Conservation (phyloP, 2,113 vertebrate genomes). For the Leptobrachium ailaonicum region DNA sequence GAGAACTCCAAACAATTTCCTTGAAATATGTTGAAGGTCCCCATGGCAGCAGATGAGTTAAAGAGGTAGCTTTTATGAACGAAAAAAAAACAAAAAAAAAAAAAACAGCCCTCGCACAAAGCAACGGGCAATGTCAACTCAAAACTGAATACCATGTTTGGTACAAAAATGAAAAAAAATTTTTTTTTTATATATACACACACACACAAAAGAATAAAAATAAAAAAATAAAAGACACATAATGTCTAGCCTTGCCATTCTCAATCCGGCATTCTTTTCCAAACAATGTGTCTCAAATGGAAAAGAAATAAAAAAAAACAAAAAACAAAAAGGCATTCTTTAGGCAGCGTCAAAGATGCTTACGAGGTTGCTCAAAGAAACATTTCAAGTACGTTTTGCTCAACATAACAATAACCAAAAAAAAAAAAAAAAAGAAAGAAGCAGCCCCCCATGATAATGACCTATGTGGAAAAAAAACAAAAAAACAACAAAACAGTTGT, state of each 20-base stretch:
- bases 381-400: constrained; percentile 99
- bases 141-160: constrained; percentile 78
- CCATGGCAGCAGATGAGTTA: constrained; percentile 49
- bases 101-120: constrained; percentile 23
- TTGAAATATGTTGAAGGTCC: constrained; percentile 10
- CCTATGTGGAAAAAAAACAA: background rate
- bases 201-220: background rate
- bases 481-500: background rate
- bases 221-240: constrained; percentile 39
- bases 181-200: background rate
- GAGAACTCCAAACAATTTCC: constrained; percentile 58
- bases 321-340: constrained; percentile 21
- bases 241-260: constrained; percentile 37
- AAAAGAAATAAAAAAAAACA: background rate
- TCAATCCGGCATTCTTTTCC: constrained; percentile 32
- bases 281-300: constrained; percentile 34
- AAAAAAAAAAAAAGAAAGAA: constrained; percentile 48
- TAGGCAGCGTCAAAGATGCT: constrained; percentile 72
- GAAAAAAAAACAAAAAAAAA: constrained; percentile 6
- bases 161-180: constrained; percentile 60
- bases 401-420: constrained; percentile 70
- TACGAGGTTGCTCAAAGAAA: constrained; percentile 95
- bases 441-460: constrained; percentile 45
- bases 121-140: constrained; percentile 62
- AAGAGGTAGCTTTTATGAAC: constrained; percentile 92